phyloP scores from a whole-genome alignment of 2,113 vertebrate species.

The Dasyprocta punctata region DNA sequence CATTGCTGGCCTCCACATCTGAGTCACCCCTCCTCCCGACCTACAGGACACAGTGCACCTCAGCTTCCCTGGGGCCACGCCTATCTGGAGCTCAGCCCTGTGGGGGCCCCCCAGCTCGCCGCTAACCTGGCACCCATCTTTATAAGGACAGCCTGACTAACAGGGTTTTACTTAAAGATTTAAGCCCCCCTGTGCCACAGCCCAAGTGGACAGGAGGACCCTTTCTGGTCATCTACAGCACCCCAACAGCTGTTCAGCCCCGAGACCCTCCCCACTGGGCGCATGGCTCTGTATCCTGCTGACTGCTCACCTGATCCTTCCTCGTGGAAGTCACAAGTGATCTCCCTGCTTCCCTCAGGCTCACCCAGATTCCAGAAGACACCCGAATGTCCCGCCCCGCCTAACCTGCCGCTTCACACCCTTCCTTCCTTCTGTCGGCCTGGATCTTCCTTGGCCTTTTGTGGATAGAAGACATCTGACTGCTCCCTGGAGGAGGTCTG shows the following conservation, averaged over 20 bases:
- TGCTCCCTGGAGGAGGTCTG: neutral
- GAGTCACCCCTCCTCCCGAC: neutral
- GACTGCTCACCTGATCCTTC: neutral
- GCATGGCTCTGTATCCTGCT: neutral
- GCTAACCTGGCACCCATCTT: neutral
- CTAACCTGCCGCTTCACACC: neutral
- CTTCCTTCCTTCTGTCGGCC: neutral
- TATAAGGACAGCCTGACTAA: neutral
- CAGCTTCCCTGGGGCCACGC: neutral
- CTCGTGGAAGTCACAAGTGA: too few relatives aligned
- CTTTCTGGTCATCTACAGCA: neutral
- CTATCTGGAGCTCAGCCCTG: too few relatives aligned
- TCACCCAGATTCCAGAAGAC: neutral
- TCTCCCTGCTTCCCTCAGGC: neutral
- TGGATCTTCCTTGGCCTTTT: neutral
- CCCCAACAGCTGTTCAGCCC: neutral
- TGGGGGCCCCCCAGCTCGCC: neutral
- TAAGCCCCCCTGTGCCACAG: neutral
- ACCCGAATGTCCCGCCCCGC: neutral
- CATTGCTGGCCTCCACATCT: accelerated
- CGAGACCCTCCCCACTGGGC: neutral
- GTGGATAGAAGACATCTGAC: too few relatives aligned
- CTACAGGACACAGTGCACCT: neutral
- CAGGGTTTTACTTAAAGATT: neutral
- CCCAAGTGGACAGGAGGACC: neutral